Evolutionary conservation across 2,113 vertebrate genomes (phyloP), one percentile per base, ranked within the genome.

Genomic region (Lutjanus erythropterus): DNA sequence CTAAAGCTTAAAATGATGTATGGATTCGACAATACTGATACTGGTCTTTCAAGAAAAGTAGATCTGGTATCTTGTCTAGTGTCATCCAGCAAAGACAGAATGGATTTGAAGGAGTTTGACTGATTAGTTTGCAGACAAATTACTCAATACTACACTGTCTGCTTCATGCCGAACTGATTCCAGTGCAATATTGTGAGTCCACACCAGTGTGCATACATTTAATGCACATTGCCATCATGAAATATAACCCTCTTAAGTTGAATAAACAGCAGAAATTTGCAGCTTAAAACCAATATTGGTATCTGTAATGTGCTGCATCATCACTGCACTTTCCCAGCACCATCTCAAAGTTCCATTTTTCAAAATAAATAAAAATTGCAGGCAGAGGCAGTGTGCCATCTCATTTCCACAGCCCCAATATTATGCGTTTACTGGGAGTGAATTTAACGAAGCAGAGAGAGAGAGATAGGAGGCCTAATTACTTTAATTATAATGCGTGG

Each of bases 401-500:
- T 69, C 80, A 78, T 81, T 87, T 80, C 72, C 64, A 71, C 75
- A 58, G 72, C 70, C 83, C 89, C 84, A 75, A 85, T 84, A 87
- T 84, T 70, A 64, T 86, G 88, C 66, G 71, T 88, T 82, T 84
- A 58, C 56, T 80, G 79, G 70, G 72, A 80, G 83, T 75, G 82
- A 86, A 88, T 86, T 84, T 85, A 92, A 84, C 77, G 52, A 90
- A 89, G 85, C 81, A 81, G 61, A 83, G 77, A 86, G 78, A 86
- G 78, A 69, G 67, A 61, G 85, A 86, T 87, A 88, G 83, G 75
- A 67, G 44, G 58, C 72, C 58, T 93, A 94, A 94, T 94, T 91
- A 92, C 83, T 86, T 89, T 90, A 86, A 95, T 94, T 92, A 93
- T 77, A 91, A 86, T 78, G 74, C 37, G 76, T 53, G 74, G 65